Evolutionary conservation across 1,140 invertebrate species (phyloP).

Genomic region (Halictus rubicundus): DNA sequence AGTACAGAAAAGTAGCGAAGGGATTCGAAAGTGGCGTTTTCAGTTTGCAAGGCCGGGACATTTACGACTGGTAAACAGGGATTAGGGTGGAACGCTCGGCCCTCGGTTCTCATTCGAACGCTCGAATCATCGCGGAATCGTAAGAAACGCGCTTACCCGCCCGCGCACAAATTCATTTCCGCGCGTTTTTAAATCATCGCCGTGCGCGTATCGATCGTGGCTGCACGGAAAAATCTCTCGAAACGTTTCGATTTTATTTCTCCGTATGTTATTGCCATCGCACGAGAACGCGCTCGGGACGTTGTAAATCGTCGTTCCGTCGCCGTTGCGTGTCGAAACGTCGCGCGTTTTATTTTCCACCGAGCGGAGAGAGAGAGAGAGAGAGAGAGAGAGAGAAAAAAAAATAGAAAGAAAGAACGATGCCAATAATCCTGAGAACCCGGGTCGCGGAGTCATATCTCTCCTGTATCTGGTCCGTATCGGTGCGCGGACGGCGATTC

Average conservation of each 20-base stretch:
- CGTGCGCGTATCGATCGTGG: not conserved
- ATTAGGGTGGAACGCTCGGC: not conserved
- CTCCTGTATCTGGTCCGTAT: not conserved
- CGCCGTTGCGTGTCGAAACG: not conserved
- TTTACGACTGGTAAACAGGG: conserved; percentile 43
- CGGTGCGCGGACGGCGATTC: not conserved
- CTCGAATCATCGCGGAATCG: not conserved
- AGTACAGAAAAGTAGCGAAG: too few species aligned
- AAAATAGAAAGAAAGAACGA: not conserved
- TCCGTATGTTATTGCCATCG: too few species aligned
- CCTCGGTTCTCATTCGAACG: not conserved
- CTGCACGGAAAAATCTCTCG: not conserved
- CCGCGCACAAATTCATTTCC: not conserved
- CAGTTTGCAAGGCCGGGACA: not conserved
- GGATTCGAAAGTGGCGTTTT: not conserved
- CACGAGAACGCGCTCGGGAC: not conserved
- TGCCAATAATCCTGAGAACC: not conserved
- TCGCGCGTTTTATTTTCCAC: conserved; percentile 1
- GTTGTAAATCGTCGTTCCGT: not conserved
- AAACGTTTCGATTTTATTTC: not conserved
- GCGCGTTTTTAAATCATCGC: conserved; percentile 3
- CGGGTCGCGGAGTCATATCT: not conserved
- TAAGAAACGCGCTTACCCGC: conserved; percentile 13
- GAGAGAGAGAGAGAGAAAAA: too few species aligned
- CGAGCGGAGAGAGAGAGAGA: too few species aligned